Percentiles rank a stretch among this genome's conserved stretches.
These are phyloP conservation scores for Volucella zonaria DNA, from an alignment of 2,888 invertebrate species.

Conservation along the genomic window DNA sequence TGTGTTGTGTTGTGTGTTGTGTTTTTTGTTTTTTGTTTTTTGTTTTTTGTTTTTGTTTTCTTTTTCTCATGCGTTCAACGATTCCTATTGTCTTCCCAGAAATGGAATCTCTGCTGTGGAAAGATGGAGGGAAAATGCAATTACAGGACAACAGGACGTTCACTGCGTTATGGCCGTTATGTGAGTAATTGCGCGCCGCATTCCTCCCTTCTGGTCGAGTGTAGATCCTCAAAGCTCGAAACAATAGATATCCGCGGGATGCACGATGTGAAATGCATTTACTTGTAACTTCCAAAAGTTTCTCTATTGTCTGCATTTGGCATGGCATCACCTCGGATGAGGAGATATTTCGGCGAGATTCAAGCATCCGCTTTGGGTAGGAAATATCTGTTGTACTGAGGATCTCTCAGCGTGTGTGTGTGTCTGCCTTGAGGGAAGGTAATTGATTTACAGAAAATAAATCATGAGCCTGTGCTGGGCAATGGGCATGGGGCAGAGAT, in stretches of 20 bases:
- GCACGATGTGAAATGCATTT: conserved; percentile 24
- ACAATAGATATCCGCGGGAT: conserved; percentile 60
- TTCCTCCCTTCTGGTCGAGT: conserved; percentile 36
- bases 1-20: too few relatives aligned
- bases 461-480: conserved; percentile 51
- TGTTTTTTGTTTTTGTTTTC: not conserved
- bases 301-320: conserved; percentile 33
- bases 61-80: conserved; percentile 21
- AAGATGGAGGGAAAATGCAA: not conserved
- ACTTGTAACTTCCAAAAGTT: conserved; percentile 41
- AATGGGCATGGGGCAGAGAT: conserved; percentile 43
- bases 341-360: conserved; percentile 41
- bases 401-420: not conserved
- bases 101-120: conserved; percentile 29
- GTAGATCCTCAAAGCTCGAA: conserved; percentile 20
- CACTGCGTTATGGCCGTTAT: conserved; percentile 47
- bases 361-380: conserved; percentile 22
- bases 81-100: conserved; percentile 67
- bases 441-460: conserved; percentile 76
- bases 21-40: not conserved
- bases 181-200: conserved; percentile 66
- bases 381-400: conserved; percentile 2
- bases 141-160: conserved; percentile 43
- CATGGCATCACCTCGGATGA: conserved; percentile 17
- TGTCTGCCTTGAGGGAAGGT: not conserved